Evolutionary conservation across 2,797 vertebrate species (phyloP).

Genomic region (Pipistrellus nathusii): DNA sequence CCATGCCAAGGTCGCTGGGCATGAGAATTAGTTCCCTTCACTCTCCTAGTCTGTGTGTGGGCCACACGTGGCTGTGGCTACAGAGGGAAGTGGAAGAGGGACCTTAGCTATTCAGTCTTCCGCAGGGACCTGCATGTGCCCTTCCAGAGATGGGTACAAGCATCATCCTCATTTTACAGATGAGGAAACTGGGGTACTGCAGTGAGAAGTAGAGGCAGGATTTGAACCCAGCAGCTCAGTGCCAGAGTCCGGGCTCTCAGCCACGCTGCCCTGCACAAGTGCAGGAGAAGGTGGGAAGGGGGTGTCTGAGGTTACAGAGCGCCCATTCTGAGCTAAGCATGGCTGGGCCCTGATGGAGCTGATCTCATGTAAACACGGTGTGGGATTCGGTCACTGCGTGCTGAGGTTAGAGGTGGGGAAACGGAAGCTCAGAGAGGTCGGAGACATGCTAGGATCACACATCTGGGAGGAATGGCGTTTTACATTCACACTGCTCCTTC

Average conservation of each 20-base stretch:
- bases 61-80: neutral
- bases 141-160: neutral
- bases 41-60: fast-evolving
- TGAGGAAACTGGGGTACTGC: neutral
- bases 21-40: neutral
- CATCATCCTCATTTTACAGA: neutral
- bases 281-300: neutral
- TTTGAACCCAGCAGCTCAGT: neutral
- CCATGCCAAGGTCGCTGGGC: fast-evolving
- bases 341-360: fast-evolving
- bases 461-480: neutral
- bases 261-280: neutral
- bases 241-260: neutral
- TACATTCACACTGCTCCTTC: fast-evolving
- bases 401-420: neutral
- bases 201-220: neutral
- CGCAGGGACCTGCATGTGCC: neutral
- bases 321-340: neutral
- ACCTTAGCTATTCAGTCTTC: neutral
- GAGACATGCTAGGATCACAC: too few relatives aligned
- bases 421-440: neutral
- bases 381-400: fast-evolving
- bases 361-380: neutral
- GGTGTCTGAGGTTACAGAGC: fast-evolving
- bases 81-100: neutral